Evolutionary conservation across 2,888 invertebrate species (phyloP).

Genomic region (Chrysina gloriosa): DNA sequence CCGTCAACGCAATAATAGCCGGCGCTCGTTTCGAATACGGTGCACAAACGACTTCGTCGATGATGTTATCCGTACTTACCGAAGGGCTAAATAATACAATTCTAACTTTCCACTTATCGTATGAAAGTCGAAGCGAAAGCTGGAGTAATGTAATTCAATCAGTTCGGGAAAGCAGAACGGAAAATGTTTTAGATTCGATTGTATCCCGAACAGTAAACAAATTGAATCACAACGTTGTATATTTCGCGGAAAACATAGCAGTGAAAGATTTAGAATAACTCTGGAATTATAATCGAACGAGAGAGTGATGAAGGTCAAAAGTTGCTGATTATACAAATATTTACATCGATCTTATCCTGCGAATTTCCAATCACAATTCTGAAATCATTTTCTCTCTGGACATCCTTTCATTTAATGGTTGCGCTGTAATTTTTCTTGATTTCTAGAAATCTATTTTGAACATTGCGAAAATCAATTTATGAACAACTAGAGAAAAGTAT

Average conservation of each 20-base stretch:
- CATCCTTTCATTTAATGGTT: no score
- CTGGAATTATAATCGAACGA: no score
- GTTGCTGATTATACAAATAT: no score
- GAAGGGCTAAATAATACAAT: conserved; percentile 47
- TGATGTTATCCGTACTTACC: not conserved
- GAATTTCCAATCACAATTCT: no score
- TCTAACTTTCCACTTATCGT: conserved; percentile 52
- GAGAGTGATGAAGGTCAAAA: no score
- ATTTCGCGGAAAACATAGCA: not conserved
- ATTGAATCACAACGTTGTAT: not conserved
- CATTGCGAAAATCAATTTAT: no score
- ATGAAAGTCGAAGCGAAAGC: conserved; percentile 49
- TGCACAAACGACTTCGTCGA: conserved; percentile 9
- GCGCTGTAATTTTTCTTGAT: no score
- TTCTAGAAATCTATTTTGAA: no score
- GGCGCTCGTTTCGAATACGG: conserved; percentile 1
- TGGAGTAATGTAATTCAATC: conserved; percentile 52
- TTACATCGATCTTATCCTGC: no score
- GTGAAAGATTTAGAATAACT: not conserved
- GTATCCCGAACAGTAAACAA: not conserved
- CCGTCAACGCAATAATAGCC: conserved; percentile 11
- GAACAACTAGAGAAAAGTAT: no score
- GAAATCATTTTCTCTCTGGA: no score
- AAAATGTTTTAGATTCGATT: not conserved
- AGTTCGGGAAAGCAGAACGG: conserved; percentile 43